phyloP scores from a whole-genome alignment of 2,888 invertebrate species.

The Plagodis pulveraria region DNA sequence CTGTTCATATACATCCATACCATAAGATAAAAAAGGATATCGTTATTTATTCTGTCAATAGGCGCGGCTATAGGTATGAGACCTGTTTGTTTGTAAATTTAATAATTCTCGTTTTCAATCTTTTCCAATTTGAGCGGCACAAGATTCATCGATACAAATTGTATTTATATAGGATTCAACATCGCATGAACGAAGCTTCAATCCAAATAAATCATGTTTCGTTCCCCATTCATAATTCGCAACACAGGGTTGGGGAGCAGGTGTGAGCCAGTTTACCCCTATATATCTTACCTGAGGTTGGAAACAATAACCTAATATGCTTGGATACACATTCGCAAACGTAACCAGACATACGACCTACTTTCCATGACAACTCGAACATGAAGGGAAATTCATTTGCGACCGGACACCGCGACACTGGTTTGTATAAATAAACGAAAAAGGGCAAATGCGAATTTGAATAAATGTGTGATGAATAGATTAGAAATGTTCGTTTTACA shows the following conservation, averaged over 20 bases:
- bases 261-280: conserved; percentile 40
- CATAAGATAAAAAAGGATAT: conserved; percentile 12
- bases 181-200: conserved; percentile 27
- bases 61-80: conserved; percentile 31
- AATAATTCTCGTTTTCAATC: too few species aligned
- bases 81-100: conserved; percentile 1
- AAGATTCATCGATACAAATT: too few species aligned
- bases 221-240: conserved; percentile 26
- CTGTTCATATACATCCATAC: conserved; percentile 11
- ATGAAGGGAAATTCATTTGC: conserved; percentile 71
- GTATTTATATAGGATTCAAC: conserved; percentile 10
- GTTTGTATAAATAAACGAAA: conserved; percentile 47
- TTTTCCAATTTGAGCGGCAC: too few species aligned
- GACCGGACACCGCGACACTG: conserved; percentile 48
- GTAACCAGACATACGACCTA: conserved; percentile 70
- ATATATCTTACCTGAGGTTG: conserved; percentile 37
- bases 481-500: not conserved
- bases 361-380: conserved; percentile 70
- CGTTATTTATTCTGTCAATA: conserved; percentile 10
- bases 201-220: conserved; percentile 41
- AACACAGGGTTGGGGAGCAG: conserved; percentile 41
- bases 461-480: not conserved
- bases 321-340: conserved; percentile 43
- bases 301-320: conserved; percentile 52
- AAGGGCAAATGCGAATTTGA: conserved; percentile 32